phyloP scores from a whole-genome alignment of 2,797 vertebrate species.

The Mareca penelope region DNA sequence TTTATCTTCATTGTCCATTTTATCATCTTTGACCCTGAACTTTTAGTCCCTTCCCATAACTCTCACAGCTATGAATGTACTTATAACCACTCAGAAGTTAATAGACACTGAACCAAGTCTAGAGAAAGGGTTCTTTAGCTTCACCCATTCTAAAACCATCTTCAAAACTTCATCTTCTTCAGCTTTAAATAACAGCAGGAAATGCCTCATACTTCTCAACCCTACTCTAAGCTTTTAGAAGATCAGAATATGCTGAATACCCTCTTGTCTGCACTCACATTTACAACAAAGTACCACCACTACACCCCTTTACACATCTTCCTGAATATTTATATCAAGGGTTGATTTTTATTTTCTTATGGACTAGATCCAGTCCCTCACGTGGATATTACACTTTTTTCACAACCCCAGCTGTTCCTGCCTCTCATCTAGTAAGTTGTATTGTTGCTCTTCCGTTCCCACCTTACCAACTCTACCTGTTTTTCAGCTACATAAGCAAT shows the following conservation, averaged over 20 bases:
- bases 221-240: not conserved
- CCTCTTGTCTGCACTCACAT: not conserved
- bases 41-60: not conserved
- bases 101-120: not conserved
- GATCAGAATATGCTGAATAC: not conserved
- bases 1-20: slow-evolving; percentile 29
- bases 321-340: not conserved
- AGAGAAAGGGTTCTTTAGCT: not conserved
- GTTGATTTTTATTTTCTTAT: not conserved
- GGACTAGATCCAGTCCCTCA: not conserved
- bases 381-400: not conserved
- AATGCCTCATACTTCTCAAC: not conserved
- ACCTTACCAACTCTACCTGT: not conserved
- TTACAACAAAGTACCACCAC: not conserved
- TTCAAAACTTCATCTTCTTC: not conserved
- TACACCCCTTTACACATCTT: not conserved
- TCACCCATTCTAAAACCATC: not conserved
- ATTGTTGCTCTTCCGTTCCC: not conserved
- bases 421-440: not conserved
- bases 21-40: slow-evolving; percentile 30
- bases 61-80: not conserved
- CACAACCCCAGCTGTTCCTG: not conserved
- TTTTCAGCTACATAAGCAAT: not conserved
- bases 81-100: slow-evolving; percentile 8
- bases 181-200: not conserved